Percentiles rank a stretch among this genome's conserved stretches.
phyloP scores from a whole-genome alignment of 2,113 vertebrate species.

The Brachionichthys hirsutus region DNA sequence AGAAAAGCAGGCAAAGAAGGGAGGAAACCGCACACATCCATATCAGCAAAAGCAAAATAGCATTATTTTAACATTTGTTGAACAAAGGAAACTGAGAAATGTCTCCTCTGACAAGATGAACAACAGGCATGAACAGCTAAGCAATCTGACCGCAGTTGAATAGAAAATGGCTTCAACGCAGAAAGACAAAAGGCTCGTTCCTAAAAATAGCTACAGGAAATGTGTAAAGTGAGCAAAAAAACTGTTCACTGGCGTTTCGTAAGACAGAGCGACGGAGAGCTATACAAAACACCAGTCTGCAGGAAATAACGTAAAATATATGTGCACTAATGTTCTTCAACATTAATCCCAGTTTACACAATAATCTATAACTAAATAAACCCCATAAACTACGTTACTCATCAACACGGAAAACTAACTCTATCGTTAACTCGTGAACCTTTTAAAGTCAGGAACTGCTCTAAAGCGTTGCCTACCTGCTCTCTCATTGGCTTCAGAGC shows the following conservation, averaged over 20 bases:
- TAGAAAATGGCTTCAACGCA: not conserved
- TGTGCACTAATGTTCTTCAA: not conserved
- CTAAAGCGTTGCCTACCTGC: slow-evolving; percentile 73
- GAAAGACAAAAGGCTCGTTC: slow-evolving; percentile 21
- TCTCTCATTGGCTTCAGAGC: slow-evolving; percentile 73
- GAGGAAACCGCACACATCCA: not conserved
- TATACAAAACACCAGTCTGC: not conserved
- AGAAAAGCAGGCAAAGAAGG: slow-evolving; percentile 26
- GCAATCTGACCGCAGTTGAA: not conserved
- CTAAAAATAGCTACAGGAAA: slow-evolving; percentile 36
- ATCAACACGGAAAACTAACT: not conserved
- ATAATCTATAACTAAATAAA: slow-evolving; percentile 7
- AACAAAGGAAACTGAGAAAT: not conserved
- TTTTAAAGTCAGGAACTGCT: slow-evolving; percentile 14
- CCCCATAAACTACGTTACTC: not conserved
- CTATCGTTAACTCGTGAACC: not conserved
- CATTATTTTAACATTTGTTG: not conserved
- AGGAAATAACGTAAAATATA: too few relatives aligned
- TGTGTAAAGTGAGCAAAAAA: too few relatives aligned
- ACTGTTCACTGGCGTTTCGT: too few relatives aligned
- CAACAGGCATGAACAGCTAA: not conserved
- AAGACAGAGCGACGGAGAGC: too few relatives aligned
- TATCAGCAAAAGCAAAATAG: not conserved
- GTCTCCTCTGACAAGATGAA: not conserved
- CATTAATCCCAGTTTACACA: slow-evolving; percentile 3